Conservation (phyloP, 2,888 invertebrate species). For the Nymphalis c-album region DNA sequence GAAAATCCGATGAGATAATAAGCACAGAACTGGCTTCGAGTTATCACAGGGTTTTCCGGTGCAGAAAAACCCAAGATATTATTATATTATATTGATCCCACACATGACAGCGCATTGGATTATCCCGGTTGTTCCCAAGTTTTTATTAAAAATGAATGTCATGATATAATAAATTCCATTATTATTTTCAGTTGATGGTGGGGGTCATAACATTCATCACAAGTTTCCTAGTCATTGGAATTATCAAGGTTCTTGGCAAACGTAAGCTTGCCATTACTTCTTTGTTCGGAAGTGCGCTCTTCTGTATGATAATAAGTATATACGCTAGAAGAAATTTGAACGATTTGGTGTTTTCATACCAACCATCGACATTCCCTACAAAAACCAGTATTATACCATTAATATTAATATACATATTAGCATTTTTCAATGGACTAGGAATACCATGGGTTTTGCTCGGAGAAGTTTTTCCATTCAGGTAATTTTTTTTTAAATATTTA, state of each 20-base stretch:
- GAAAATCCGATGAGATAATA: too few species aligned
- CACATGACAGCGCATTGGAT: too few species aligned
- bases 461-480: slow-evolving; percentile 82
- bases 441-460: slow-evolving; percentile 81
- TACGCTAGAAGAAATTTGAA: slow-evolving; percentile 65
- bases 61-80: too few species aligned
- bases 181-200: slow-evolving; percentile 65
- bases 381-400: slow-evolving; percentile 67
- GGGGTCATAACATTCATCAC: slow-evolving; percentile 73
- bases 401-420: slow-evolving; percentile 63
- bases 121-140: too few species aligned
- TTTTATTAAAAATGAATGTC: too few species aligned
- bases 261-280: slow-evolving; percentile 71
- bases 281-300: slow-evolving; percentile 64
- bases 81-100: too few species aligned
- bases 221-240: slow-evolving; percentile 61
- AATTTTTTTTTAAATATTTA: slow-evolving; percentile 33
- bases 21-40: too few species aligned
- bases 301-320: slow-evolving; percentile 65
- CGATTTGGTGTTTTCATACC: slow-evolving; percentile 69
- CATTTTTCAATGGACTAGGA: slow-evolving; percentile 64
- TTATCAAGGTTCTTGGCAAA: slow-evolving; percentile 73
- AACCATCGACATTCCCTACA: slow-evolving; percentile 61
- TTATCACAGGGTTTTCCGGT: too few species aligned
- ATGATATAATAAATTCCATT: background rate